Evolutionary conservation across 37 sponge, comb jelly and placozoan genomes (phyloP), one percentile per base, ranked within the genome.

Genomic region (Crambe crambe): DNA sequence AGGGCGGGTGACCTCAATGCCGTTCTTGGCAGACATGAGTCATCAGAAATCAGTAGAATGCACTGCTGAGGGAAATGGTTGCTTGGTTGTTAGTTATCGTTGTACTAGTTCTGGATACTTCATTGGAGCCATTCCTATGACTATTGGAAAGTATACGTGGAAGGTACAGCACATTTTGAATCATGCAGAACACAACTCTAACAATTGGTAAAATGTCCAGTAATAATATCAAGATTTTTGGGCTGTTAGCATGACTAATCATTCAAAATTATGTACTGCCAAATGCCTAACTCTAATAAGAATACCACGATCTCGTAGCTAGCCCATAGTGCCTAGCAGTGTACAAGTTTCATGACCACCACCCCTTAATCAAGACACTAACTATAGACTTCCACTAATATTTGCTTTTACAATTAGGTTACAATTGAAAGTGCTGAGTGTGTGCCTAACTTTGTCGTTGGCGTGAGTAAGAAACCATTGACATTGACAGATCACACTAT

Each of bases 121-220:
- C 42, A 41, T 71, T 31, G 64, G 72, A 39, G 36, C 35, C n/a
- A 5, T 41, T 1, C 54, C 86, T 0, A 56, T 85, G 30, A 72
- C 73, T 36, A 42, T 40, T 61, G 86, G 86, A 4, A 78, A 67
- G 29, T 71, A 85, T 40, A 51, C 73, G 6, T 85, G 86, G 86
- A 78, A 85, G 86, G 86, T 85, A 25, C 37, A 72, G 64, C n/a
- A 54, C 56, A 18, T 54, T n/a, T n/a, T n/a, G n/a, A n/a, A n/a
- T n/a, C n/a, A n/a, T n/a, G n/a, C n/a, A n/a, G n/a, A n/a, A n/a
- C n/a, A n/a, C n/a, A n/a, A n/a, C n/a, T n/a, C n/a, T n/a, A n/a
- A n/a, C n/a, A n/a, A n/a, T n/a, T n/a, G n/a, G n/a, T n/a, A n/a
- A n/a, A n/a, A n/a, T n/a, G n/a, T n/a, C n/a, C n/a, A n/a, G n/a